Base-by-base conservation (phyloP, 2,113 vertebrate species). In the Gopherus evgoodei region DNA sequence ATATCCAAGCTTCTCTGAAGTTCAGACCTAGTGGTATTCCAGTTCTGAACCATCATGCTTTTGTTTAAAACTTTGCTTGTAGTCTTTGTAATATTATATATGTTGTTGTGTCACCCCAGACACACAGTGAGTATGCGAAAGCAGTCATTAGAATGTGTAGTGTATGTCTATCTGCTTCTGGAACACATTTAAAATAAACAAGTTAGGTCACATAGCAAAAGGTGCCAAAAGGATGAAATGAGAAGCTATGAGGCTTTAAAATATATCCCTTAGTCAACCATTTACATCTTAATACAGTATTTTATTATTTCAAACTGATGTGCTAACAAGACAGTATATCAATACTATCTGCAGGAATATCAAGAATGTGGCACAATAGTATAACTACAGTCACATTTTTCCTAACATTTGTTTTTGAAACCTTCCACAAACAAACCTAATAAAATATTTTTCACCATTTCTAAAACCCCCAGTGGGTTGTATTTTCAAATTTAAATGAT, bases 201-300 rank as follows among this genome's bases (percentile, higher is more conserved):
- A 79, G 87, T 94, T 79, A 86, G 79, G 93, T 95, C 91, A 97
- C 93, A 56, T 35, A 95, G 35, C 10, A 21, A 62, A 88, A 94
- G 91, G 78, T 85, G 86, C 93, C 96, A 96, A 93, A 93, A 95
- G 93, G 86, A 95, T 96, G 78, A 95, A 96, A 81, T 88, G 85
- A 86, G 90, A 96, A 53, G 83, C 56, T 95, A 90, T 96, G 92
- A 81, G 92, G 90, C 95, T 96, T 85, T 72, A 93, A 88, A 89
- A 96, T 90, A 72, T 72, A 95, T 86, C 81, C 78, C 82, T 96
- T 96, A 92, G 94, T 94, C 93, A 96, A 96, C 95, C 91, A 72
- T 87, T 96, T 96, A 94, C 94, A 97, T 97, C 96, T 97, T 95
- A 97, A 96, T 91, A 29, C 1, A 81, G 95, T 65, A 96, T 96